phyloP scores from a whole-genome alignment of 2,797 vertebrate species.

The Poecile montanus region DNA sequence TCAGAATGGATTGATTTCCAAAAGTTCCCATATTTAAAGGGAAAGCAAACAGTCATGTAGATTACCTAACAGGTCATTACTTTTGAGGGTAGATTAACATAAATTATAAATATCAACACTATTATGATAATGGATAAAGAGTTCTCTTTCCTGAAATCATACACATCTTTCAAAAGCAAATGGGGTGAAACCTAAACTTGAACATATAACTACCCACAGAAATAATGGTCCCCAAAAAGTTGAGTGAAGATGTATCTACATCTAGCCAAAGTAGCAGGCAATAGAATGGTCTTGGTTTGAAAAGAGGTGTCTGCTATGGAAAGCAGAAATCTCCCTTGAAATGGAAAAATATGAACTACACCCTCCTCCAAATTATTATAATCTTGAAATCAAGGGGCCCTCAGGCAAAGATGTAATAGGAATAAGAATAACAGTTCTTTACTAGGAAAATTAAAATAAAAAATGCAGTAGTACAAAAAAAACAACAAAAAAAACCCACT shows the following conservation, averaged over 20 bases:
- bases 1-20: background rate
- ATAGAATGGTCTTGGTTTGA: background rate
- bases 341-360: too few species aligned
- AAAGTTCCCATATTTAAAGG: background rate
- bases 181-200: background rate
- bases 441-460: too few species aligned
- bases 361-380: too few species aligned
- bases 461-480: too few species aligned
- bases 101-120: background rate
- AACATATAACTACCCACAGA: background rate
- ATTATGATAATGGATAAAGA: background rate
- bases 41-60: background rate
- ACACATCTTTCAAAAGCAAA: background rate
- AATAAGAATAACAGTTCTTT: too few species aligned
- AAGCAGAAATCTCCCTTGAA: too few species aligned
- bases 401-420: too few species aligned
- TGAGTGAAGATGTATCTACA: background rate
- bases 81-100: background rate
- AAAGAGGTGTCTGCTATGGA: too few species aligned
- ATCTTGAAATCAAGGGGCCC: too few species aligned
- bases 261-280: background rate
- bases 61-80: background rate
- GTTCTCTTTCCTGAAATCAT: background rate
- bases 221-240: background rate
- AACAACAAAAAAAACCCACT: too few species aligned